Evolutionary conservation across 92 coral and sea anemone genomes (phyloP), one percentile per base, ranked within the genome.

Genomic region (Palythoa grandiflora): DNA sequence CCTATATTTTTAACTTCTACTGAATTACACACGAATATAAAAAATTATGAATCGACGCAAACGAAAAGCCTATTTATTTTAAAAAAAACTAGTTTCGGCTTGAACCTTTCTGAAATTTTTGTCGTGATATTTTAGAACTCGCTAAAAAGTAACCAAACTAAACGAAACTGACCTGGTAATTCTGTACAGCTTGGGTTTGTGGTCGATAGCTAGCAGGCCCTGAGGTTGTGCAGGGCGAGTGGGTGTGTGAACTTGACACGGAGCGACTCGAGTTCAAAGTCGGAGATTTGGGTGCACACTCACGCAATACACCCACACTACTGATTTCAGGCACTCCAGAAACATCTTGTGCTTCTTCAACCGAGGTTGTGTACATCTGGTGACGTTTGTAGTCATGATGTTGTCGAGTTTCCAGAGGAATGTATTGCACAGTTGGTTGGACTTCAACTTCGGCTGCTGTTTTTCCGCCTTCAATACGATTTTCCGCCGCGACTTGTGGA

Each of bases 311-410:
- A 19, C 86, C 86, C 37, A 81, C 86, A 68, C 86, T 81, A 71
- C 75, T 81, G 75, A 81, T 81, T 48, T 81, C 86, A 11, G 86
- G 86, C 35, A 81, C 86, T 47, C 86, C 75, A 44, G 86, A 81
- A 81, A 48, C 21, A 28, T 81, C 65, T n/a, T 47, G 75, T 17
- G 61, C 74, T 66, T 81, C 86, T 35, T 66, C 86, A 35, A n/a
- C 76, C 40, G 63, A 75, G 21, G 40, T 68, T 44, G 63, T 70
- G 86, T 81, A 81, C 55, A 81, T 68, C 75, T 81, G 73, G 21
- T 81, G 86, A 20, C 76, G 73, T 50, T 81, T 55, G 21, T 66
- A 81, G 19, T 81, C 86, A 16, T n/a, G 86, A 21, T 68, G 47
- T 71, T 12, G 75, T 11, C 75, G 73, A 5, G 86, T 81, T 81